Evolutionary conservation across 2,113 vertebrate species (phyloP).

Genomic region (Sapajus apella): DNA sequence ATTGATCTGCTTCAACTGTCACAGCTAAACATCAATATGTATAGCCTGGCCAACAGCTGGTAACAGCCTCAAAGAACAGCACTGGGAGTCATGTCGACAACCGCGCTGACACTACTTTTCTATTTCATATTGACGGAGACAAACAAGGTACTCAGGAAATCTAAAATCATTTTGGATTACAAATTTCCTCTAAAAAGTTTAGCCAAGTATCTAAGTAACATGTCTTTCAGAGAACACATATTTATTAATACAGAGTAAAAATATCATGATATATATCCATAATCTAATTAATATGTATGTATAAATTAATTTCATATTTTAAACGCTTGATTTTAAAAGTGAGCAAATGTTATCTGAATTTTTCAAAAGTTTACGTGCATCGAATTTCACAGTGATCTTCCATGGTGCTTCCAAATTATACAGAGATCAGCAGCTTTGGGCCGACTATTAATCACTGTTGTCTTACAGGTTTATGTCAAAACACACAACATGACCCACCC

Average conservation of each 20-base stretch:
- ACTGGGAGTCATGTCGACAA: not conserved
- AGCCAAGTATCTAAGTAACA: constrained; percentile 54
- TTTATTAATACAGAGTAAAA: constrained; percentile 31
- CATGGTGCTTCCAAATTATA: not conserved
- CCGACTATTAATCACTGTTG: not conserved
- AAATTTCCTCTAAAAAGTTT: constrained; percentile 56
- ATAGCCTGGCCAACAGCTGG: constrained; percentile 9
- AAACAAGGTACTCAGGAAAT: constrained; percentile 47
- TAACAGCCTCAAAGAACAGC: constrained; percentile 63
- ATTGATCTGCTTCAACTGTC: not conserved
- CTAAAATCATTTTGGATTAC: constrained; percentile 43
- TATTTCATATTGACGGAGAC: constrained; percentile 53
- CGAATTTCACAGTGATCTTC: not conserved
- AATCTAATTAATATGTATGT: constrained; percentile 20
- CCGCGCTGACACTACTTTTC: not conserved
- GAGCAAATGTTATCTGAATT: not conserved
- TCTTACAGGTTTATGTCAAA: not conserved
- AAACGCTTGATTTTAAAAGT: not conserved
- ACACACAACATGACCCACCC: not conserved
- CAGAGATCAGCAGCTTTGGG: not conserved
- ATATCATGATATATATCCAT: not conserved
- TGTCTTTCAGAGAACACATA: constrained; percentile 13
- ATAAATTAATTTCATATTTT: constrained; percentile 36
- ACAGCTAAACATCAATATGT: constrained; percentile 49
- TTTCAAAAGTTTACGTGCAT: not conserved